Base-by-base conservation (phyloP, 2,113 vertebrate genomes). In the Melanerpes aurifrons region DNA sequence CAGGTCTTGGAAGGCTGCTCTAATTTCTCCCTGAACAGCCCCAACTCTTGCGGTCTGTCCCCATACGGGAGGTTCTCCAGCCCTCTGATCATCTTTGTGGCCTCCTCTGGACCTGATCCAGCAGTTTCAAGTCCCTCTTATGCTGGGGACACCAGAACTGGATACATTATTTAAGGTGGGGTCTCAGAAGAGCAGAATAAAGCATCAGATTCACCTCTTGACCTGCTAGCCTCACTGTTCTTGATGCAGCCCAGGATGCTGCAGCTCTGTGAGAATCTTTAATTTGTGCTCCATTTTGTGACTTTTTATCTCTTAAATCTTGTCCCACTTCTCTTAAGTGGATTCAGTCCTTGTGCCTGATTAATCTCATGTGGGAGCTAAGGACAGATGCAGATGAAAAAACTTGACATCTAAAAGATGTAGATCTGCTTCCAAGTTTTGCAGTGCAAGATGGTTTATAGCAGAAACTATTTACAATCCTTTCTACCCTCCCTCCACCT, bases 391-490 rank as follows among this genome's bases (percentile, higher is more conserved):
- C 57, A 74, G 68, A 82, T 57, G 37, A 82, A 82, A 91, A 89
- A 89, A 47, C n/a, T 6, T 67, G 31, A 71, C 54, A 72, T 71
- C 20, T 80, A 32, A 84, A 78, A 84, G 58, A 84, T n/a, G 29
- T 25, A 74, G 56, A 47, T 72, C 67, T 85, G 54, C 54, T 85
- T 93, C 78, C 84, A 93, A 79, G 43, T 58, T 85, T 79, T 92
- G n/a, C 67, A 84, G 37, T 48, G 32, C 58, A 80, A 84, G 74
- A 77, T 58, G 37, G 82, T 75, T 75, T 87, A 19, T 7, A 78
- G 54, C 15, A 86, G 63, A 84, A 96, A 92, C 48, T 89, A 75
- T 84, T 92, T 86, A 94, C 89, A 95, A 73, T 70, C 43, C 61
- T 73, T 67, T n/a, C 73, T 88, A 59, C 89, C 48, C 19, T 40